These are phyloP conservation scores for Rhabdornis inornatus DNA, from an alignment of 2,113 vertebrate genomes.

Conservation along the genomic window DNA sequence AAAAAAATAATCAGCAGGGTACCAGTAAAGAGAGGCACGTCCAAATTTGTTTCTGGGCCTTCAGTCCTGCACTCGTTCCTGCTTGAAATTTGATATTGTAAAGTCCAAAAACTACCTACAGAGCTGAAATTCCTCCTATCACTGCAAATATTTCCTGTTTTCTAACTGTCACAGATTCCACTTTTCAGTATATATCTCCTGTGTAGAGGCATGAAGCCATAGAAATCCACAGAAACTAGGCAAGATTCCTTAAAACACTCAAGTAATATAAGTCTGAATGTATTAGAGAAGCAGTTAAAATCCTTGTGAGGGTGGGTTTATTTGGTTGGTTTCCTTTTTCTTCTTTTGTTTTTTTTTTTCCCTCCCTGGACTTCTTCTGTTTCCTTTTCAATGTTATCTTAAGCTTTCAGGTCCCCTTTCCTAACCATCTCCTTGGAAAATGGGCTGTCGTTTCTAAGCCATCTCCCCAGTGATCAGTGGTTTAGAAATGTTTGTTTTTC, in stretches of 20 bases:
- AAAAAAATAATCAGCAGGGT: constrained; percentile 31
- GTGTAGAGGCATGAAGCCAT: neutral
- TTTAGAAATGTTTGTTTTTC: constrained; percentile 81
- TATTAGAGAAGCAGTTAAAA: constrained; percentile 14
- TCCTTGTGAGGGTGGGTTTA: constrained; percentile 29
- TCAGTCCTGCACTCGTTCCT: neutral
- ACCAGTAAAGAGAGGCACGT: neutral
- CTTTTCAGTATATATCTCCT: neutral
- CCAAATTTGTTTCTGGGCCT: constrained; percentile 18
- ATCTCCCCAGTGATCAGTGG: constrained; percentile 64
- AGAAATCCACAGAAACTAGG: neutral
- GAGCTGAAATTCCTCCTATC: neutral
- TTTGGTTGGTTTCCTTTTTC: constrained; percentile 20
- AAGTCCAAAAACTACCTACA: neutral
- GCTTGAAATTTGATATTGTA: neutral
- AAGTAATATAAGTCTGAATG: neutral
- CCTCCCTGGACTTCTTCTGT: neutral
- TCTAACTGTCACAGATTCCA: neutral
- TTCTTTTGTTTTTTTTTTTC: neutral
- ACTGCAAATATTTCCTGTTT: neutral
- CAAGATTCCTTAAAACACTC: neutral
- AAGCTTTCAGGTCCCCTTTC: constrained; percentile 54
- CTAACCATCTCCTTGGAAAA: constrained; percentile 69
- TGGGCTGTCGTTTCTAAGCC: constrained; percentile 66
- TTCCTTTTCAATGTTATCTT: constrained; percentile 57